Evolutionary conservation across 2,797 vertebrate genomes (phyloP).

Genomic region (Sphaeramia orbicularis): DNA sequence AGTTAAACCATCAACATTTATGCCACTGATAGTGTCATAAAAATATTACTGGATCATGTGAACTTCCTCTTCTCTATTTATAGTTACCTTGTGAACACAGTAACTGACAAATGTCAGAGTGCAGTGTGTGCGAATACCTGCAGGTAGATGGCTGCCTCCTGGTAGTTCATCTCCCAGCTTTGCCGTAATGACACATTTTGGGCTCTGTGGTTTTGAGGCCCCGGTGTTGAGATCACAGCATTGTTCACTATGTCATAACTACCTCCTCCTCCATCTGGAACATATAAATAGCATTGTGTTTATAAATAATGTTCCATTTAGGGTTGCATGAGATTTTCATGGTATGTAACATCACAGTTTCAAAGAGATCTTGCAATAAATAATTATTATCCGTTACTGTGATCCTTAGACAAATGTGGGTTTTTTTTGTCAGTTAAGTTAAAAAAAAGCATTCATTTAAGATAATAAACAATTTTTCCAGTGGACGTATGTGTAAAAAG

Average conservation of each 20-base stretch:
- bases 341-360: no score
- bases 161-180: slow-evolving; percentile 98
- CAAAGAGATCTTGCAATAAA: no score
- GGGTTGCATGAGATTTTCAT: no score
- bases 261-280: slow-evolving; percentile 90
- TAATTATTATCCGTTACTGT: no score
- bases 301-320: not conserved
- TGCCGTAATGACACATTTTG: slow-evolving; percentile 84
- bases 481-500: not conserved
- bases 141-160: slow-evolving; percentile 98
- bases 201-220: slow-evolving; percentile 77
- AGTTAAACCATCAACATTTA: slow-evolving; percentile 22
- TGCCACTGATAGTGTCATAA: slow-evolving; percentile 21
- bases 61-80: not conserved
- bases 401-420: no score
- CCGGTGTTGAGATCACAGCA: slow-evolving; percentile 81
- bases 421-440: no score
- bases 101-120: not conserved
- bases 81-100: not conserved
- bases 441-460: no score
- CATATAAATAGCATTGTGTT: slow-evolving; percentile 6
- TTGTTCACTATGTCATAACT: slow-evolving; percentile 85
- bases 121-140: slow-evolving; percentile 84
- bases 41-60: slow-evolving; percentile 17
- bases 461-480: no score